A percentile compares a stretch with the other conserved stretches of the same genome.
These are phyloP conservation scores for Hemaris fuciformis DNA, from an alignment of 2,888 invertebrate species.

Conservation along the genomic window DNA sequence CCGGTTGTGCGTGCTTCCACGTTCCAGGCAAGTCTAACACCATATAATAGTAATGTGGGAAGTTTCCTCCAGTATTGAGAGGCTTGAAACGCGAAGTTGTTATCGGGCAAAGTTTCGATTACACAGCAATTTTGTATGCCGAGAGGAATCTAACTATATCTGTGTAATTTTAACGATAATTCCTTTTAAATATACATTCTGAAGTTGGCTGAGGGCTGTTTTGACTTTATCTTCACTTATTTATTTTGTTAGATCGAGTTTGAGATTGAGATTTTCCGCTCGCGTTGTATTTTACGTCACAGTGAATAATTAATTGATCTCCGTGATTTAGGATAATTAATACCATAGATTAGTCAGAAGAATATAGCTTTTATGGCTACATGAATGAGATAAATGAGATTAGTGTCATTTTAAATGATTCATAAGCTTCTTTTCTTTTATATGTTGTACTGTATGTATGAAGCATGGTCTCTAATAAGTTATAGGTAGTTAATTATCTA, in stretches of 20 bases:
- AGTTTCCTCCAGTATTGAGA: slow-evolving; percentile 30
- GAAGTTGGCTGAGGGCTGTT: neutral
- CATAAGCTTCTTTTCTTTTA: neutral
- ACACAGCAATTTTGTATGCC: slow-evolving; percentile 27
- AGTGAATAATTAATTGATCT: neutral
- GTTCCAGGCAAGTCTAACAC: slow-evolving; percentile 41
- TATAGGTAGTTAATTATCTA: too few relatives aligned
- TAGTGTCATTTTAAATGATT: neutral
- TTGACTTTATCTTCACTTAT: neutral
- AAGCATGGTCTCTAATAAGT: too few relatives aligned
- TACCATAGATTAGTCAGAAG: too few relatives aligned
- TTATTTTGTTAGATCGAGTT: neutral
- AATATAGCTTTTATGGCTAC: too few relatives aligned
- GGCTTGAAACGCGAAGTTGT: slow-evolving; percentile 40
- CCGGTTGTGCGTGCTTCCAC: slow-evolving; percentile 15
- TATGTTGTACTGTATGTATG: neutral
- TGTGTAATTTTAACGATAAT: slow-evolving; percentile 12
- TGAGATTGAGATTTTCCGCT: neutral
- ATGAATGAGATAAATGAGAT: neutral
- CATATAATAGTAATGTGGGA: slow-evolving; percentile 50
- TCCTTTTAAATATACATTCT: neutral
- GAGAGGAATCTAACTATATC: slow-evolving; percentile 13
- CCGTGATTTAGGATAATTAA: too few relatives aligned
- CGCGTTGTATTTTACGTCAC: neutral
- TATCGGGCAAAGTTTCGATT: slow-evolving; percentile 40